A percentile compares a stretch with the other conserved stretches of the same genome.
Evolutionary conservation across 2,797 vertebrate genomes (phyloP).

Genomic region (Siniperca obscura): DNA sequence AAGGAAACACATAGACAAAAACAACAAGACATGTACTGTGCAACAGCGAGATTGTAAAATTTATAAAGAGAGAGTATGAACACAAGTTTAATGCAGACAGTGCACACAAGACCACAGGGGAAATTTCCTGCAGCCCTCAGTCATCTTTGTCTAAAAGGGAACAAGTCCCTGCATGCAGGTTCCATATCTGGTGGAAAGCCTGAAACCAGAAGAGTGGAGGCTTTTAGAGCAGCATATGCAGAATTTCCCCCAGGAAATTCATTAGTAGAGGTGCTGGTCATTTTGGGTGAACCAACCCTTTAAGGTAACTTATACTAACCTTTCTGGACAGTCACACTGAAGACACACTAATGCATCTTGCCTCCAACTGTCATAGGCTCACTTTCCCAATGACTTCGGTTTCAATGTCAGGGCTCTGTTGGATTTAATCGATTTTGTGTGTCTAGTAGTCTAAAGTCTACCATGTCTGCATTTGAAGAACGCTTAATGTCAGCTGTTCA

Average conservation of each 20-base stretch:
- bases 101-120: no score
- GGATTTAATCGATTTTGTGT: neutral
- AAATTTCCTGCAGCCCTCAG: neutral
- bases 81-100: neutral
- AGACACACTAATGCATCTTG: neutral
- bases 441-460: no score
- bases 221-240: neutral
- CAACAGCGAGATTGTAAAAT: neutral
- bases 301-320: neutral
- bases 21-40: neutral
- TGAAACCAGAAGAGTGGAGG: neutral
- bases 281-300: neutral
- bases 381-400: neutral
- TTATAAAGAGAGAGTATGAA: no score
- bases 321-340: neutral
- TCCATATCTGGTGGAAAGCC: neutral
- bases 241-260: neutral
- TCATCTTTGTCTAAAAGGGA: neutral
- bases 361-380: neutral
- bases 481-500: constrained; percentile 25
- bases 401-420: neutral
- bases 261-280: neutral
- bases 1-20: neutral
- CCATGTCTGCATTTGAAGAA: neutral
- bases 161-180: neutral